A percentile compares a stretch with the other conserved stretches of the same genome.
Evolutionary conservation across 2,888 invertebrate genomes (phyloP).

Genomic region (Graphium colonna): DNA sequence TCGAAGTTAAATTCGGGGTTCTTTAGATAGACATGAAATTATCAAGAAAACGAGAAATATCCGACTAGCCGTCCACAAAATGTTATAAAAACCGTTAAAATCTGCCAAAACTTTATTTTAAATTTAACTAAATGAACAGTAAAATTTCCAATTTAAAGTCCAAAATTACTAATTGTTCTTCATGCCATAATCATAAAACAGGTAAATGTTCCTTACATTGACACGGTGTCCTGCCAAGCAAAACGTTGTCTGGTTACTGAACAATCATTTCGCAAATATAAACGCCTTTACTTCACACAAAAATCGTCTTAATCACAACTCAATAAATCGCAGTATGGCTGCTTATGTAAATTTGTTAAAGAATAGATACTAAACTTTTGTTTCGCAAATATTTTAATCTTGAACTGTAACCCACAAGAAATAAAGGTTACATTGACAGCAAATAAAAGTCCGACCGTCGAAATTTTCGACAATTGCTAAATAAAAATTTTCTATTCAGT

Average conservation of each 20-base stretch:
- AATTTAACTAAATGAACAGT: no score
- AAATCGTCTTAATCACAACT: constrained; percentile 15
- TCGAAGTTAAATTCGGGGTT: no score
- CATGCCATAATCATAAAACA: constrained; percentile 5
- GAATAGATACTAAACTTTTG: constrained; percentile 9
- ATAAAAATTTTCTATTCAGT: constrained; percentile 7
- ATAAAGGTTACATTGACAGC: constrained; percentile 20
- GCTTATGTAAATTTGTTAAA: constrained; percentile 21
- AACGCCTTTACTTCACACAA: neutral
- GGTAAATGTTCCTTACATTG: constrained; percentile 28
- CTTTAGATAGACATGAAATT: no score
- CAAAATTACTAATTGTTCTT: constrained; percentile 5
- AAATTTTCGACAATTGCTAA: constrained; percentile 20
- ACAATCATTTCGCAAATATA: constrained; percentile 22
- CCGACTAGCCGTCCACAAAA: no score
- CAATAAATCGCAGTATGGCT: constrained; percentile 15
- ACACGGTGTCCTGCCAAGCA: constrained; percentile 34
- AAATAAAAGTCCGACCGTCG: constrained; percentile 22
- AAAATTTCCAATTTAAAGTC: constrained; percentile 19
- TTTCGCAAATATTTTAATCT: constrained; percentile 13
- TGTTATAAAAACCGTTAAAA: no score
- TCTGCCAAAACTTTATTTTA: no score
- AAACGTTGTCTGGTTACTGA: constrained; percentile 31
- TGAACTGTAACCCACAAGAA: constrained; percentile 4
- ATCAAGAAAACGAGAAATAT: no score